Percentiles rank a stretch among this genome's conserved stretches.
Conservation (phyloP, 2,888 invertebrate species). For the Nysson spinosus region DNA sequence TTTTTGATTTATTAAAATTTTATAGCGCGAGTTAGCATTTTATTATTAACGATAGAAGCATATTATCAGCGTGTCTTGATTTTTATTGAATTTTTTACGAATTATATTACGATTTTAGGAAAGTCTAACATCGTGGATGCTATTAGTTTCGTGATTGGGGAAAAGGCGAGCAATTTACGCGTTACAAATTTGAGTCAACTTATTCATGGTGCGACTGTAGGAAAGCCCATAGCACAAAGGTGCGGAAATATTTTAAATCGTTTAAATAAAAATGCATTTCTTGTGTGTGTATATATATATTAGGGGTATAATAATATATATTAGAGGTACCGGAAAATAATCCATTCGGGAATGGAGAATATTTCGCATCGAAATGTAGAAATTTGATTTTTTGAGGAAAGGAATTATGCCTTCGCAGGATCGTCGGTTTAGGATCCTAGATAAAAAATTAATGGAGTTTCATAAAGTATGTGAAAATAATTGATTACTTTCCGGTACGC, state of each 20-base stretch:
- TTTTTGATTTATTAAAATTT: too few species aligned
- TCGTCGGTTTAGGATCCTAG: too few species aligned
- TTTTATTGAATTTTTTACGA: conserved; percentile 8
- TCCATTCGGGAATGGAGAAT: too few species aligned
- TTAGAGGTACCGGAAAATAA: too few species aligned
- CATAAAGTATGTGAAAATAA: too few species aligned
- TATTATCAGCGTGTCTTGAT: not conserved
- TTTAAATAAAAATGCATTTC: not conserved
- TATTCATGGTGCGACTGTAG: conserved; percentile 96
- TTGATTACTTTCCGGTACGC: too few species aligned
- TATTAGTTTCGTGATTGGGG: conserved; percentile 98
- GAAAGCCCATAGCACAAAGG: conserved; percentile 90
- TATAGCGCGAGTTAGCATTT: too few species aligned
- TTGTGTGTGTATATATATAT: conserved; percentile 1
- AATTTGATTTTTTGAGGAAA: too few species aligned
- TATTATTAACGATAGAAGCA: not conserved
- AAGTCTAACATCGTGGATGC: conserved; percentile 99
- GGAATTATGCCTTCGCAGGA: too few species aligned
- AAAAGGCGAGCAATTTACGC: conserved; percentile 92
- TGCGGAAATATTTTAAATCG: conserved; percentile 63
- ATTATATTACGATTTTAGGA: too few species aligned
- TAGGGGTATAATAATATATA: not conserved
- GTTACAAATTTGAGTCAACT: conserved; percentile 94
- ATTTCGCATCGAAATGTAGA: too few species aligned
- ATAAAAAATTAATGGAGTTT: too few species aligned